Evolutionary conservation across 1,140 invertebrate species (phyloP).

Genomic region (Bombyx mori): ASM3026992v2 NC_085119.1:1051501-1052000

Average conservation of each 20-base stretch:
- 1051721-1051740: neutral
- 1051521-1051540: too few relatives aligned
- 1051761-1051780: constrained; percentile 61
- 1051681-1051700: neutral
- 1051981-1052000: too few relatives aligned
- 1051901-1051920: constrained; percentile 49
- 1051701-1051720: neutral
- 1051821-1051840: constrained; percentile 57
- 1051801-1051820: constrained; percentile 48
- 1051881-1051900: constrained; percentile 60
- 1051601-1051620: too few relatives aligned
- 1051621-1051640: too few relatives aligned
- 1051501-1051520: too few relatives aligned
- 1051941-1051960: constrained; percentile 4
- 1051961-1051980: neutral
- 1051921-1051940: too few relatives aligned
- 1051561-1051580: too few relatives aligned
- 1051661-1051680: too few relatives aligned
- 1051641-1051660: too few relatives aligned
- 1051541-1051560: too few relatives aligned
- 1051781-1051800: constrained; percentile 53
- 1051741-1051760: neutral
- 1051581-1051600: too few relatives aligned
- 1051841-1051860: constrained; percentile 50
- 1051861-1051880: constrained; percentile 55